phyloP scores from a whole-genome alignment of 2,888 invertebrate genomes.

The Matsumyia berberina region DNA sequence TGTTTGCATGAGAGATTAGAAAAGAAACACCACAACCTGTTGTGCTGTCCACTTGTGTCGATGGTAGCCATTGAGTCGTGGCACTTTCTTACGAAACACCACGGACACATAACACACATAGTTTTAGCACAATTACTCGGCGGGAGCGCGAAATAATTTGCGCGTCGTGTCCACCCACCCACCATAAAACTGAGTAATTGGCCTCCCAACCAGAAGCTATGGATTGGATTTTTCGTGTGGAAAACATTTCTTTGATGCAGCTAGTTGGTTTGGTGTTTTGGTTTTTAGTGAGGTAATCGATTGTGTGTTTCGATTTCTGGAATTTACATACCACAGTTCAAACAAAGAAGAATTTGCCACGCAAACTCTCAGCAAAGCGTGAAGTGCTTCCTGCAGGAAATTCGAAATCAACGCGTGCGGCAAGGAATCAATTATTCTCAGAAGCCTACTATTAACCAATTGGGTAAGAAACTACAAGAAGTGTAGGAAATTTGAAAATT shows the following conservation, averaged over 20 bases:
- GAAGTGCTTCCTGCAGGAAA: constrained; percentile 59
- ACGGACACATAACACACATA: constrained; percentile 37
- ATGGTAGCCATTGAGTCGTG: constrained; percentile 63
- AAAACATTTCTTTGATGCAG: constrained; percentile 55
- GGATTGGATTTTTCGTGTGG: constrained; percentile 27
- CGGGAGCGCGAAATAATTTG: constrained; percentile 40
- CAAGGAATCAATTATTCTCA: constrained; percentile 44
- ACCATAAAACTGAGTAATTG: constrained; percentile 24
- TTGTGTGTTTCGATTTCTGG: constrained; percentile 7
- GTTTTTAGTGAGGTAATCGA: constrained; percentile 26
- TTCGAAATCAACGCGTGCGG: constrained; percentile 6
- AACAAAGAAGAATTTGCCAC: background rate
- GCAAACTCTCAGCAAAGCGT: constrained; percentile 48
- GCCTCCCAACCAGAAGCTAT: constrained; percentile 48
- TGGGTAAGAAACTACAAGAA: constrained; percentile 13
- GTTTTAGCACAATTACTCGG: constrained; percentile 45
- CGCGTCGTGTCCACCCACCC: constrained; percentile 58
- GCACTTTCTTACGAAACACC: constrained; percentile 65
- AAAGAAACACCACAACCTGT: constrained; percentile 45
- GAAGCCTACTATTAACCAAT: background rate
- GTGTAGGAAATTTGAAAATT: constrained; percentile 40
- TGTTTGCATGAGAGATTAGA: constrained; percentile 53
- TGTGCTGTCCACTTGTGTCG: constrained; percentile 59
- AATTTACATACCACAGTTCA: constrained; percentile 3
- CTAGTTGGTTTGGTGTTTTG: background rate